Percentiles rank a stretch among this genome's conserved stretches.
These are phyloP conservation scores for Peucedramus taeniatus DNA, from an alignment of 2,113 vertebrate genomes.

Conservation along the genomic window DNA sequence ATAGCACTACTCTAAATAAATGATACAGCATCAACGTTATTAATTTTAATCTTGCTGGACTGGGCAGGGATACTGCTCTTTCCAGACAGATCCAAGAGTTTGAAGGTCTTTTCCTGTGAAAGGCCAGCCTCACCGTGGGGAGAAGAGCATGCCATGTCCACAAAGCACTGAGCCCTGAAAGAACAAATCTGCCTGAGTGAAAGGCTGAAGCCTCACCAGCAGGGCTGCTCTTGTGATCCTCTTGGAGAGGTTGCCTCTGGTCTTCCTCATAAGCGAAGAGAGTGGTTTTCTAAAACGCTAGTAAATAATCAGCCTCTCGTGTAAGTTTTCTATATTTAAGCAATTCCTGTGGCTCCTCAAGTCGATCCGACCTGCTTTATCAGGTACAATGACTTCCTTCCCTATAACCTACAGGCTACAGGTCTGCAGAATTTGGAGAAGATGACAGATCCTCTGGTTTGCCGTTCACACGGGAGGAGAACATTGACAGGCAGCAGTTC, in stretches of 20 bases:
- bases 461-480: background rate
- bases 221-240: background rate
- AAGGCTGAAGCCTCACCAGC: background rate
- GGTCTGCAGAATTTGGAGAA: background rate
- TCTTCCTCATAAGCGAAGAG: background rate
- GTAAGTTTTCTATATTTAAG: background rate
- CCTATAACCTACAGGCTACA: background rate
- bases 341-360: background rate
- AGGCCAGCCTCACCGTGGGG: background rate
- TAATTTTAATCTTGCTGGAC: background rate
- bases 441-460: background rate
- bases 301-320: accelerated
- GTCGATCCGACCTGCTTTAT: background rate
- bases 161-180: background rate
- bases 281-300: background rate
- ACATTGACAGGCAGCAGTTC: background rate
- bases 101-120: background rate
- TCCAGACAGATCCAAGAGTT: background rate
- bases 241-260: background rate
- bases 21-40: background rate
- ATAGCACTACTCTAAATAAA: background rate
- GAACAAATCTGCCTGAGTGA: background rate
- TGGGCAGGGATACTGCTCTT: background rate
- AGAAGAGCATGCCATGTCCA: background rate
- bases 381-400: background rate